A percentile compares a stretch with the other conserved stretches of the same genome.
Conservation (phyloP, 1,140 invertebrate species). For the Drosophila biarmipes region DNA sequence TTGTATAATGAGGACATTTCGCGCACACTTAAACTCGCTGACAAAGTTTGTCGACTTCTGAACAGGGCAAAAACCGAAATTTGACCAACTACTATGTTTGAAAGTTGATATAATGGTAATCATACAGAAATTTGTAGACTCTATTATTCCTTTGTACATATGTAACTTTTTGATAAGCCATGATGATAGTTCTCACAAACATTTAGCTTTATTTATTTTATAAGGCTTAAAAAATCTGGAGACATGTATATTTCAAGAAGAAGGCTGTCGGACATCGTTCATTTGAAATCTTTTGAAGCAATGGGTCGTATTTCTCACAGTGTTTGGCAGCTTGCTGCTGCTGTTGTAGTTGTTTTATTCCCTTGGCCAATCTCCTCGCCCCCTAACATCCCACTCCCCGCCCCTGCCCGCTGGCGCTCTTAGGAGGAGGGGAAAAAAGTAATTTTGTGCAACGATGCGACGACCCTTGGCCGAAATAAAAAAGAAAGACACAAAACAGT, state of each 20-base stretch:
- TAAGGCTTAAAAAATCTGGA: too few species aligned
- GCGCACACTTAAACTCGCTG: not conserved
- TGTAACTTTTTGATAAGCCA: too few species aligned
- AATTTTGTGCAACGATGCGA: constrained; percentile 79
- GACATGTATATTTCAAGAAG: too few species aligned
- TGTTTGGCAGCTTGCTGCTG: constrained; percentile 7
- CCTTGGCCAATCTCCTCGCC: constrained; percentile 9
- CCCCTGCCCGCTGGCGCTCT: constrained; percentile 20
- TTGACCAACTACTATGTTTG: not conserved
- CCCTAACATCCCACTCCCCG: not conserved
- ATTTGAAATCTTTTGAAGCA: too few species aligned
- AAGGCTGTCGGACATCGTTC: too few species aligned
- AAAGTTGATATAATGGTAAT: not conserved
- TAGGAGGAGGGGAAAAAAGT: constrained; percentile 53
- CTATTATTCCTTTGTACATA: too few species aligned
- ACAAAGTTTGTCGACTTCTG: constrained; percentile 1
- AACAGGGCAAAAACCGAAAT: not conserved
- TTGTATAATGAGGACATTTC: constrained; percentile 18
- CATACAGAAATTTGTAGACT: not conserved
- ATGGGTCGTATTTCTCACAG: not conserved
- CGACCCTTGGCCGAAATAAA: constrained; percentile 73
- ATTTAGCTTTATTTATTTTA: too few species aligned
- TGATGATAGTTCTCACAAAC: too few species aligned
- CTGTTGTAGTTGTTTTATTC: constrained; percentile 17
- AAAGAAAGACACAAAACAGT: constrained; percentile 27